Evolutionary conservation across 2,888 invertebrate genomes (phyloP), one percentile per base, ranked within the genome.

Genomic region (Rhagonycha lutea): DNA sequence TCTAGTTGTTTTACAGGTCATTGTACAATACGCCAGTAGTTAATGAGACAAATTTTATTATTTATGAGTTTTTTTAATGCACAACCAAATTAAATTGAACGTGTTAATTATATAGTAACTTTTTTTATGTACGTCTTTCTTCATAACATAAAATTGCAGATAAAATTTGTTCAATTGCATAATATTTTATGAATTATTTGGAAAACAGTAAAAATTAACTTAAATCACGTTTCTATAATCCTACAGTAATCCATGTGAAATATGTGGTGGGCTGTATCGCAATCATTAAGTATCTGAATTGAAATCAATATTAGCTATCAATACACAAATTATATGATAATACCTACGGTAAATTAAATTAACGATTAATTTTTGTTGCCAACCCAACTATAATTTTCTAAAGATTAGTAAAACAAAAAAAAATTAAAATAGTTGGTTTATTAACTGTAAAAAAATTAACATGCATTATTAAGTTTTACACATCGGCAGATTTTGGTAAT

Each of bases 1-100:
- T 77, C 73, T 73, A 61, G 68, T 63, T 75, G 73, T 74, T 69
- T 77, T 68, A 71, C 65, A 69, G 28, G 72, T 70, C 60, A 65
- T 77, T 74, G 62, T 62, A 69, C 72, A 77, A 67, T 18, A 63
- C 61, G 74, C 74, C 70, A 69, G 74, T 61, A 63, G 63, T 74
- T 26, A 62, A 29, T 69, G 68, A 18, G 47, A 32, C 32, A 68
- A 70, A 61, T 71, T 72, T 77, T 77, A 26, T 24, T 65, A 65
- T 65, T 65, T 65, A 65, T 65, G 63, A 65, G 47, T 8, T 47
- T 47, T n/a, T n/a, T 47, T 12, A 2, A 12, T 47, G 47, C 47
- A 32, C 12, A 1, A n/a, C n/a, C 4, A 47, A 47, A 47, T 47
- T 47, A n/a, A 47, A 47, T 47, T 47, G 7, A 47, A 47, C n/a